Base-by-base conservation (phyloP, 2,888 invertebrate species). In the Caenorhabditis sp. region DNA sequence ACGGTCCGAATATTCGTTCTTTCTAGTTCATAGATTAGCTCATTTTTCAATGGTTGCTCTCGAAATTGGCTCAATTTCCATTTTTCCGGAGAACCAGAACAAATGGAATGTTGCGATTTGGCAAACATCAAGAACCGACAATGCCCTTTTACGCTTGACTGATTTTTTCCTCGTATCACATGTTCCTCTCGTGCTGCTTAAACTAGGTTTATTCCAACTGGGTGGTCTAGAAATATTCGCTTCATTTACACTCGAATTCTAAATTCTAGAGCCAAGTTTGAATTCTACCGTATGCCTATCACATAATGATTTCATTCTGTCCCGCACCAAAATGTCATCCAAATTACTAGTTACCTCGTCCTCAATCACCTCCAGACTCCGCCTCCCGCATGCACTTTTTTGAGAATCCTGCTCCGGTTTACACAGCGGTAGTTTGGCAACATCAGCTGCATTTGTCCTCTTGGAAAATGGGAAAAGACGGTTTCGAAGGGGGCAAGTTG, bases 351-450 rank as follows among this genome's bases (percentile, higher is more conserved):
- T n/a, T n/a, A n/a, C n/a, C n/a, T n/a, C n/a, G n/a, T n/a, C n/a
- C n/a, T n/a, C n/a, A n/a, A n/a, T 13, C 11, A 9, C 35, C 9
- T 2, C 9, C 7, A 41, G 15, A 39, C 56, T 46, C 56, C 66
- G 56, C 56, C 66, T 39, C 26, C 13, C 24, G 32, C 7, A 13
- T 55, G 65, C 20, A 37, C 55, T 66, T 66, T 66, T 48, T 46
- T 13, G 8, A 13, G 17, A 22, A 45, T 45, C 63, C 45, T 62
- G 43, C 27, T 35, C 41, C 62, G 50, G 41, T 66, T 66, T 66
- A 58, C 66, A 56, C 66, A 66, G 66, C 66, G 41, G 66, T 32
- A 55, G 24, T 8, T 20, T 26, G 24, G 55, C 53, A 55, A 45
- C 55, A 65, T 46, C 46, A 46, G 46, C 46, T 46, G 46, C 46